Percentiles rank a stretch among this genome's conserved stretches.
phyloP scores from a whole-genome alignment of 1,140 invertebrate genomes.

The Cydia strobilella region DNA sequence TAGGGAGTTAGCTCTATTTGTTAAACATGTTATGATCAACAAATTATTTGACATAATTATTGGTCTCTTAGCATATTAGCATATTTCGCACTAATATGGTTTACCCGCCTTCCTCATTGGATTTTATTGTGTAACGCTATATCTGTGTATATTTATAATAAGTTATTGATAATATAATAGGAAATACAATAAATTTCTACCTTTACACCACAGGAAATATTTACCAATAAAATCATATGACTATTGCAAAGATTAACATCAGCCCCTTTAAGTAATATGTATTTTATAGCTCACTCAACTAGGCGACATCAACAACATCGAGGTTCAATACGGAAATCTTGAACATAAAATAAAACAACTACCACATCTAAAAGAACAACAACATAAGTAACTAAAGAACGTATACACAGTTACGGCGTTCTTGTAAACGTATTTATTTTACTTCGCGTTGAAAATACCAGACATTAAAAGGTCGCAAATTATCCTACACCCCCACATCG shows the following conservation, averaged over 20 bases:
- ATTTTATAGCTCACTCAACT: constrained; percentile 16
- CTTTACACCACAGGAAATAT: neutral
- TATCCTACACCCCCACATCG: constrained; percentile 44
- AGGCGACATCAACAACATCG: neutral
- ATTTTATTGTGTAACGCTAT: too few relatives aligned
- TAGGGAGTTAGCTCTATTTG: too few relatives aligned
- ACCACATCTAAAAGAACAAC: neutral
- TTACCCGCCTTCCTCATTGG: too few relatives aligned
- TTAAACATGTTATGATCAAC: too few relatives aligned
- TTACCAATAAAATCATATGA: neutral
- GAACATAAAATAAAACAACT: constrained; percentile 2
- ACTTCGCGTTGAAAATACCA: constrained; percentile 22
- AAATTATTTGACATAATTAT: too few relatives aligned
- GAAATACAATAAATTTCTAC: neutral
- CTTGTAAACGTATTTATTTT: neutral
- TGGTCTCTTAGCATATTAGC: too few relatives aligned
- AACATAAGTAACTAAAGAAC: neutral
- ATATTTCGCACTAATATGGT: too few relatives aligned
- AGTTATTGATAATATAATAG: too few relatives aligned
- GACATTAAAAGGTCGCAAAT: constrained; percentile 66
- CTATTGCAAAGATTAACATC: constrained; percentile 1
- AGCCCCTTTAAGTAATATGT: constrained; percentile 5
- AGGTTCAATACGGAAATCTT: constrained; percentile 8
- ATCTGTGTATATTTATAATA: too few relatives aligned
- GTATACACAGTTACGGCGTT: neutral